Base-by-base conservation (phyloP, 2,113 vertebrate species). In the Cervus canadensis region DNA sequence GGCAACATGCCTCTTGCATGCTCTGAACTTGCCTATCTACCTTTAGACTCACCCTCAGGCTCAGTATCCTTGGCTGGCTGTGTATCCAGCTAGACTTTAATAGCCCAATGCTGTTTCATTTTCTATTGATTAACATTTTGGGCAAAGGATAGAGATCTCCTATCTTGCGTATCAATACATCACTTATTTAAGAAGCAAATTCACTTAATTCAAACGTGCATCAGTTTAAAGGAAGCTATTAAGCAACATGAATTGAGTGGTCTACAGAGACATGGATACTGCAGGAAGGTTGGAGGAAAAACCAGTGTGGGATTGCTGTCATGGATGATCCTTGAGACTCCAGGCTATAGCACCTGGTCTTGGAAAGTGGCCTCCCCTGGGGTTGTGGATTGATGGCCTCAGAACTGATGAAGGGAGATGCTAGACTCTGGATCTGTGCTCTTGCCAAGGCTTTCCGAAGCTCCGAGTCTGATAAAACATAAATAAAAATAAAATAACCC, bases 351-450 rank as follows among this genome's bases (percentile, higher is more conserved):
- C 79, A 82, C 30, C 17, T 52, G 10, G 83, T 43, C 83, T 60
- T 30, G 28, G 57, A 60, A 19, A 43, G 40, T 15, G 60, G 45
- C 15, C 45, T n/a, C 43, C 60, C 60, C 30, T 50, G 10, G 30
- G 48, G 30, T n/a, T n/a, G 15, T n/a, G 14, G 0, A 14, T 5
- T 52, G 28, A 43, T 11, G 10, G 50, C 57, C n/a, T 23, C 13
- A 14, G 87, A 89, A 43, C 11, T 54, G 36, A 5, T 16, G 33
- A 26, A 16, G 33, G 1, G 4, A 74, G 57, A 30, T 7, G 4
- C 10, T 50, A 3, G 1, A 17, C 25, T 89, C 57, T 33, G 7
- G 17, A 2, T 2, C 84, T 1, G 0, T 71, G n/a, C 17, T 50
- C 92, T n/a, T 74, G 23, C 59, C 28, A 3, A 16, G 74, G 74